Conservation (phyloP, 2,113 vertebrate genomes). For the Galeopterus variegatus region DNA sequence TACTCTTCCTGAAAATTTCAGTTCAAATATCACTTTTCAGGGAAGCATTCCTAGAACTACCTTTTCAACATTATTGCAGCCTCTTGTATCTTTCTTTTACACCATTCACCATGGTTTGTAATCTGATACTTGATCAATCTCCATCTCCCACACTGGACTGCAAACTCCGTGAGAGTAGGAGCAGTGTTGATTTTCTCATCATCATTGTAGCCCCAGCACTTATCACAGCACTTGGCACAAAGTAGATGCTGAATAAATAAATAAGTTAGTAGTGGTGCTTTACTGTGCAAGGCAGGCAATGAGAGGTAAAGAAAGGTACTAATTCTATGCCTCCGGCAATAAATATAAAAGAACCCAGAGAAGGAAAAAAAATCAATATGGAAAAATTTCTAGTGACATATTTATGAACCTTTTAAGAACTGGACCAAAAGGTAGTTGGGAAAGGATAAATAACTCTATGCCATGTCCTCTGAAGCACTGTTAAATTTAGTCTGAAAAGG, state of each 20-base stretch:
- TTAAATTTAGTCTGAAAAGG: slow-evolving; percentile 63
- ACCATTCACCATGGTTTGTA: not conserved
- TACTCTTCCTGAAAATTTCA: not conserved
- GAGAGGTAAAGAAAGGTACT: slow-evolving; percentile 49
- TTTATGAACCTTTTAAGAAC: slow-evolving; percentile 73
- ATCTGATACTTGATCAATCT: not conserved
- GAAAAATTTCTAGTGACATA: slow-evolving; percentile 65
- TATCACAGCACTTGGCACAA: not conserved
- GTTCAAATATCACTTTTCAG: not conserved
- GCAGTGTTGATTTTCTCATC: not conserved
- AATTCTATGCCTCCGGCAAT: slow-evolving; percentile 60
- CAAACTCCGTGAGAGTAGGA: not conserved
- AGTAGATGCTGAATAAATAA: slow-evolving; percentile 50
- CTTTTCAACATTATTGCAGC: not conserved
- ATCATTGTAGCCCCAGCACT: not conserved
- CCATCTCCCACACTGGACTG: not conserved
- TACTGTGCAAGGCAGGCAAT: not conserved
- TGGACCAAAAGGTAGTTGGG: slow-evolving; percentile 22
- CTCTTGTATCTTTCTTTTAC: not conserved
- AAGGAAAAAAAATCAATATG: slow-evolving; percentile 71
- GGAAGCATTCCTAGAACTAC: not conserved
- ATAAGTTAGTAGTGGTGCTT: slow-evolving; percentile 23
- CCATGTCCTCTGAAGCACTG: not conserved
- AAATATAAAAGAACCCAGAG: slow-evolving; percentile 60
- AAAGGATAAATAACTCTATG: slow-evolving; percentile 25